Evolutionary conservation across 2,888 invertebrate species (phyloP).

Genomic region (Rhodophaea formosa): DNA sequence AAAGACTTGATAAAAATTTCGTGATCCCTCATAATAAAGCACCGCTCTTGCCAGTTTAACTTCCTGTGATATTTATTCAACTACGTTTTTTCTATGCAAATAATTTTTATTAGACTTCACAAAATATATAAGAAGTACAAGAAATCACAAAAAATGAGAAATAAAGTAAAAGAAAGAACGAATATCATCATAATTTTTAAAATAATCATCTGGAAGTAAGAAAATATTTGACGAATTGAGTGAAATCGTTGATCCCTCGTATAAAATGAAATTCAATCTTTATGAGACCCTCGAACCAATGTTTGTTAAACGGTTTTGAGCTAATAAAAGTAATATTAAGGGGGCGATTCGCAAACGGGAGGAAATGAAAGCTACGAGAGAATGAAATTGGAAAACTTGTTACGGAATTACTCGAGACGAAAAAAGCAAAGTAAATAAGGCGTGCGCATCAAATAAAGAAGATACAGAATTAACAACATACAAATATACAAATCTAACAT

Average conservation of each 20-base stretch:
- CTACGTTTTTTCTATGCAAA: too few species aligned
- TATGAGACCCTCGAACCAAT: conserved; percentile 73
- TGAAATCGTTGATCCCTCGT: conserved; percentile 37
- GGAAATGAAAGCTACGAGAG: conserved; percentile 78
- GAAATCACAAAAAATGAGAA: too few species aligned
- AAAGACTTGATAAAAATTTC: too few species aligned
- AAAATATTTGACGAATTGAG: conserved; percentile 9
- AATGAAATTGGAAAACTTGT: conserved; percentile 81
- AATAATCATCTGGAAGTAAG: not conserved
- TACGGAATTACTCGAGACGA: conserved; percentile 73
- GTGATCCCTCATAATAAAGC: too few species aligned
- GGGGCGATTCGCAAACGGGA: conserved; percentile 61
- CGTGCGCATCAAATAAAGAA: conserved; percentile 31
- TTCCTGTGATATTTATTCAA: too few species aligned
- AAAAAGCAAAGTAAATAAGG: conserved; percentile 71
- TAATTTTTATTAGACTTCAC: too few species aligned
- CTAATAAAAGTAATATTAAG: conserved; percentile 79
- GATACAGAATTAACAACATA: not conserved
- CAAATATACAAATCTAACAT: too few species aligned
- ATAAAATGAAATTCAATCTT: conserved; percentile 59
- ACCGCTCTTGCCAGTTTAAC: too few species aligned
- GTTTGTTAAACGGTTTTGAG: conserved; percentile 76
- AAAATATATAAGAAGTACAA: too few species aligned
- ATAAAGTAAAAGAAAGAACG: not conserved
- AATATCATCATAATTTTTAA: not conserved